Evolutionary conservation across 2,113 vertebrate genomes (phyloP), one percentile per base, ranked within the genome.

Genomic region (Spheniscus mendiculus): DNA sequence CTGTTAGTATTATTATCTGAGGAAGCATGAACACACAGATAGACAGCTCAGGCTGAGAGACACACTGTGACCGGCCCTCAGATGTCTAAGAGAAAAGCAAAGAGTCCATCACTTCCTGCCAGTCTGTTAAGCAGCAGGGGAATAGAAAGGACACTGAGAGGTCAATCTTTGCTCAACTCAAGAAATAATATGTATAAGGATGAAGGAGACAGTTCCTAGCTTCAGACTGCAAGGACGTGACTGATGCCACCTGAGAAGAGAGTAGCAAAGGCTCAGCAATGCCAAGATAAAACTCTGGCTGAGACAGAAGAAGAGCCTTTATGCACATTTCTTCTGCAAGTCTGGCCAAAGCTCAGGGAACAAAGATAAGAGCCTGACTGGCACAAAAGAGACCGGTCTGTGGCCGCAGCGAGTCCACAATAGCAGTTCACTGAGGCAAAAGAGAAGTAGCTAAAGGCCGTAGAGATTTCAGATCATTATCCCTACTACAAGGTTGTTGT

Each of bases 81-180:
- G 91, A 95, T 96, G 84, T 90, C 38, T 15, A 16, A 96, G 45
- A 96, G 89, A 92, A 96, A 95, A 91, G 95, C 61, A 85, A 20
- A 53, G 47, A 96, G 84, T 86, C 94, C 87, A 58, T 66, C 73
- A 42, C 70, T 91, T 94, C 78, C 95, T 58, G 74, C 84, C 87
- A 96, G 73, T 93, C 93, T 85, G 83, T 87, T 34, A 83, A 96
- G 87, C 95, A 96, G 94, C 94, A 63, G 97, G 96, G 87, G 95
- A 96, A 91, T 87, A 89, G 73, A 95, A 91, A 96, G 95, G 89
- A 97, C 93, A 87, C 4, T 0, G 61, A 94, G 74, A 96, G 93
- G 93, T 96, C 97, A 96, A 47, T 83, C 87, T 94, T 79, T 85
- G 77, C 95, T 85, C 84, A 80, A 5, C 81, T 95, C 70, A 62